phyloP scores from a whole-genome alignment of 2,113 vertebrate genomes.

The Sardina pilchardus region DNA sequence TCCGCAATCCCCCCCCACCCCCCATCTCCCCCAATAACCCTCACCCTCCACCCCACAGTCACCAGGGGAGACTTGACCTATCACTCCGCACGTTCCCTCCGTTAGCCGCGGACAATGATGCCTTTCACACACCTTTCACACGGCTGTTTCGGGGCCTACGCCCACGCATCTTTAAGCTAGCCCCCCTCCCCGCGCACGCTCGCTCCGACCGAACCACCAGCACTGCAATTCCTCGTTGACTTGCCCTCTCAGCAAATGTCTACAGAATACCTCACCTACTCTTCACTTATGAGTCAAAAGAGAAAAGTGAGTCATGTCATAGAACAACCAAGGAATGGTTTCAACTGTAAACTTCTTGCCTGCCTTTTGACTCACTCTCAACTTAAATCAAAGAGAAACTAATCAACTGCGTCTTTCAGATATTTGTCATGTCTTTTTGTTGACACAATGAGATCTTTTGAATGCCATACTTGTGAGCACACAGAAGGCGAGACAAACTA shows the following conservation, averaged over 20 bases:
- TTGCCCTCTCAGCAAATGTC: background rate
- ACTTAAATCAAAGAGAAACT: background rate
- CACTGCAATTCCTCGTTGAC: background rate
- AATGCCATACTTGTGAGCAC: background rate
- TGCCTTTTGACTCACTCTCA: background rate
- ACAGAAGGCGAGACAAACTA: background rate
- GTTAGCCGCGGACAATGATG: slow-evolving; percentile 51
- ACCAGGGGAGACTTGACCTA: slow-evolving; percentile 54
- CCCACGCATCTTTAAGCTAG: slow-evolving; percentile 23
- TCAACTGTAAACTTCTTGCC: background rate
- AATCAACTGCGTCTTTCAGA: background rate
- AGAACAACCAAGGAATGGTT: background rate
- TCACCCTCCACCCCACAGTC: slow-evolving; percentile 29
- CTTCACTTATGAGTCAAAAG: background rate
- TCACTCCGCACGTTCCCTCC: slow-evolving; percentile 50
- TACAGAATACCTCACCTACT: background rate
- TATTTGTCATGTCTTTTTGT: background rate
- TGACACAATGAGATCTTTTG: background rate
- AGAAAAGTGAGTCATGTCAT: background rate
- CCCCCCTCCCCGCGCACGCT: background rate
- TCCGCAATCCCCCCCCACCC: background rate
- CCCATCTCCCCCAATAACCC: background rate
- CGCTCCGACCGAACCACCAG: background rate
- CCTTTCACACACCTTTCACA: slow-evolving; percentile 35
- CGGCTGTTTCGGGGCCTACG: slow-evolving; percentile 35